Evolutionary conservation across 2,113 vertebrate genomes (phyloP).

Genomic region (Xenopus laevis): DNA sequence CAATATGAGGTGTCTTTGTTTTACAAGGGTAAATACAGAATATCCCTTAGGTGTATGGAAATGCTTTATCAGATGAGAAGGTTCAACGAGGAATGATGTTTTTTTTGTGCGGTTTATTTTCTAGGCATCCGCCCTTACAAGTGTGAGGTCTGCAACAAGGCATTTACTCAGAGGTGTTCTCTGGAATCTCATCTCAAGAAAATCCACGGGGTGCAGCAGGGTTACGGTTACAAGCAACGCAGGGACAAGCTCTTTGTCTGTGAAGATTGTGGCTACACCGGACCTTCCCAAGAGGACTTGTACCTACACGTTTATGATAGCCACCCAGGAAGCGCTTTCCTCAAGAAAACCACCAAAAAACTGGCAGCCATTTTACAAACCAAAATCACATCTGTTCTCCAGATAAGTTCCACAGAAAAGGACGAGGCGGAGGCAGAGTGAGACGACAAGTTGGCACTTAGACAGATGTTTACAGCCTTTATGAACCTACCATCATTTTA

Average conservation of each 20-base stretch:
- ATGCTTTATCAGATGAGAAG: not conserved
- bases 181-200: constrained; percentile 80
- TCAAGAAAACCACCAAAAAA: constrained; percentile 78
- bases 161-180: constrained; percentile 82
- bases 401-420: constrained; percentile 49
- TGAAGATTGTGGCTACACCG: constrained; percentile 79
- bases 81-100: not conserved
- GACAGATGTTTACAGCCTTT: constrained; percentile 29
- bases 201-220: constrained; percentile 76
- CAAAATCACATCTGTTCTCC: constrained; percentile 61
- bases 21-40: too few species aligned
- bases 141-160: constrained; percentile 77
- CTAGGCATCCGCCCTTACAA: constrained; percentile 81
- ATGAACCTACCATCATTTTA: constrained; percentile 15
- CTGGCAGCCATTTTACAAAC: constrained; percentile 66
- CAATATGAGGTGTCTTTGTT: too few species aligned
- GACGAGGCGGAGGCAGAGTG: constrained; percentile 44
- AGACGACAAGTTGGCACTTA: not conserved
- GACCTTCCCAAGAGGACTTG: constrained; percentile 73
- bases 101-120: not conserved
- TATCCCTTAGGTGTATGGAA: not conserved
- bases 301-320: constrained; percentile 64
- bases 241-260: constrained; percentile 79
- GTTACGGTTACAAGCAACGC: constrained; percentile 78
- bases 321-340: constrained; percentile 67